Conservation (phyloP, 2,113 vertebrate species). For the Morphnarchus princeps region DNA sequence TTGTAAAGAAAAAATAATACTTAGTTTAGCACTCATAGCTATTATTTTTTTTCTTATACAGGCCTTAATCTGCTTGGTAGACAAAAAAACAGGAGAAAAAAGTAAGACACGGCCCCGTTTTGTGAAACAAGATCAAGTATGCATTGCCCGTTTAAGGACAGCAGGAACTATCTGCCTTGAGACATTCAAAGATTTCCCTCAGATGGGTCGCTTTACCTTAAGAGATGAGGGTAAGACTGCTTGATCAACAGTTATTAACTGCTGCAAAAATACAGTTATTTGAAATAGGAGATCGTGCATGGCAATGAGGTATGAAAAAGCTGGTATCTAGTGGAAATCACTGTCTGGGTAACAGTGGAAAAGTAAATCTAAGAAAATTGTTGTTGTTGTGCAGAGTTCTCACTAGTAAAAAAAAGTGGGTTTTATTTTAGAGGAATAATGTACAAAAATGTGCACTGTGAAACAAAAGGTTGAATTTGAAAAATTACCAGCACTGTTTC, state of each 20-base stretch:
- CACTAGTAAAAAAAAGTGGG: not conserved
- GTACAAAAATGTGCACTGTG: not conserved
- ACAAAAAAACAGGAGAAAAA: slow-evolving; percentile 98
- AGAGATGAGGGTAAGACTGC: slow-evolving; percentile 90
- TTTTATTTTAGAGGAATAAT: not conserved
- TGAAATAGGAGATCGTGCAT: not conserved
- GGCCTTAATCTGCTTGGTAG: slow-evolving; percentile 99
- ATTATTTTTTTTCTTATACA: slow-evolving; percentile 43
- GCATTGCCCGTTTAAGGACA: slow-evolving; percentile 92
- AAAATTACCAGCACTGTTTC: not conserved
- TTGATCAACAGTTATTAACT: not conserved
- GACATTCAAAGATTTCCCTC: slow-evolving; percentile 99
- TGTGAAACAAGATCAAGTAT: slow-evolving; percentile 99
- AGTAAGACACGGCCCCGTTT: slow-evolving; percentile 97
- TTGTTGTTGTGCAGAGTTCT: not conserved
- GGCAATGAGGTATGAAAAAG: not conserved
- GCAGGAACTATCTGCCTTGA: slow-evolving; percentile 98
- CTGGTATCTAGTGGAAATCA: not conserved
- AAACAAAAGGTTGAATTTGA: not conserved
- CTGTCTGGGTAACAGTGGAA: not conserved
- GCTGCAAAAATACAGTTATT: not conserved
- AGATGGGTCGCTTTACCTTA: slow-evolving; percentile 98
- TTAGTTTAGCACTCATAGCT: not conserved
- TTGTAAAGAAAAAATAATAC: not conserved
- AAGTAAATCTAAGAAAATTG: not conserved